Percentiles rank a stretch among this genome's conserved stretches.
phyloP scores from a whole-genome alignment of 2,797 vertebrate species.

The Oceanodroma leucorhoa region DNA sequence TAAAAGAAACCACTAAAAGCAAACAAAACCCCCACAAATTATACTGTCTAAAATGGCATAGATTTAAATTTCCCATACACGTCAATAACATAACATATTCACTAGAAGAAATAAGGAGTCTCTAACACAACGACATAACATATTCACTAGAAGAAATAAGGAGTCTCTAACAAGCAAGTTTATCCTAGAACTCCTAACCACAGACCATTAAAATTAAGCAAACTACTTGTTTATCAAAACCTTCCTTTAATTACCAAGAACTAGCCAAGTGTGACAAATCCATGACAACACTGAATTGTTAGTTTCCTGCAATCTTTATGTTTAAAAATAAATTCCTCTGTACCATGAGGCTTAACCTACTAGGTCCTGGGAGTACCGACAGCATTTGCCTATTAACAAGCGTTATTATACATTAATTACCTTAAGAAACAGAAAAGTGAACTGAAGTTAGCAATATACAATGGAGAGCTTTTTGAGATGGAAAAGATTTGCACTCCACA shows the following conservation, averaged over 20 bases:
- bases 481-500: not conserved
- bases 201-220: not conserved
- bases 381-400: not conserved
- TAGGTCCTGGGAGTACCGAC: not conserved
- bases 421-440: not conserved
- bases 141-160: not conserved
- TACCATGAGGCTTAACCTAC: not conserved
- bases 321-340: constrained; percentile 22
- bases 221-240: constrained; percentile 13
- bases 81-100: not conserved
- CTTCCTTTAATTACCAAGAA: constrained; percentile 21
- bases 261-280: constrained; percentile 21
- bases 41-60: not conserved
- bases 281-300: not conserved
- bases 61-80: not conserved
- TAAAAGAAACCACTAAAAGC: not conserved
- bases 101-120: not conserved
- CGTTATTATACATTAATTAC: not conserved
- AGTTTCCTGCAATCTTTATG: not conserved
- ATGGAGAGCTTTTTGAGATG: not conserved
- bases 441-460: not conserved
- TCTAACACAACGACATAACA: not conserved
- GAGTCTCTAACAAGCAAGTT: not conserved
- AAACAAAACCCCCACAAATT: not conserved
- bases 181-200: not conserved